These are phyloP conservation scores for Pseudochaenichthys georgianus DNA, from an alignment of 2,797 vertebrate genomes.

Conservation along the genomic window DNA sequence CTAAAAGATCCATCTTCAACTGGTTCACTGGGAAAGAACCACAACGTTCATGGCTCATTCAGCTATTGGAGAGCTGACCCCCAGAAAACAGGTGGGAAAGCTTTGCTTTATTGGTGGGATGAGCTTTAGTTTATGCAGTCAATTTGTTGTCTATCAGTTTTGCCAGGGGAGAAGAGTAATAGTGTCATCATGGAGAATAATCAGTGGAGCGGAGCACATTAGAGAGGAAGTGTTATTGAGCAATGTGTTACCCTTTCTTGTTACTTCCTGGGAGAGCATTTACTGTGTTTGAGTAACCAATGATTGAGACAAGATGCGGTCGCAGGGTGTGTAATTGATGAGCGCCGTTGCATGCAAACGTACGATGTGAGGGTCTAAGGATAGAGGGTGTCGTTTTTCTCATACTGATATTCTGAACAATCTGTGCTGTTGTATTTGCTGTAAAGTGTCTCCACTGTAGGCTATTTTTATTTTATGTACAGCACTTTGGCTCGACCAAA, in stretches of 20 bases:
- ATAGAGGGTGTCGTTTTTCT: no score
- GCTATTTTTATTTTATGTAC: no score
- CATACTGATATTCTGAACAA: no score
- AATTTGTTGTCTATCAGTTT: conserved; percentile 77
- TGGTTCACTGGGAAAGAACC: conserved; percentile 57
- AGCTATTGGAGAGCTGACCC: conserved; percentile 48
- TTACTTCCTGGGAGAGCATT: conserved; percentile 81
- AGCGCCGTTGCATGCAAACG: conserved; percentile 44
- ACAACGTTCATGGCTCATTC: conserved; percentile 65
- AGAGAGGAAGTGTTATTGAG: conserved; percentile 80
- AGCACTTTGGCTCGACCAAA: no score
- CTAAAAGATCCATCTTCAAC: conserved; percentile 68
- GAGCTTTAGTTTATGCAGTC: conserved; percentile 69
- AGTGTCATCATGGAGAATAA: conserved; percentile 78
- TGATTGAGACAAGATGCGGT: conserved; percentile 73
- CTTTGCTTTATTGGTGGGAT: conserved; percentile 41
- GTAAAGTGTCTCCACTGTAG: no score
- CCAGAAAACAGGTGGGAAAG: conserved; percentile 41
- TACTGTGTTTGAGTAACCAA: conserved; percentile 81
- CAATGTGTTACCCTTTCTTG: conserved; percentile 71
- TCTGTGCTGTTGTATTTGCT: no score
- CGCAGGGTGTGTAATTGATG: conserved; percentile 72
- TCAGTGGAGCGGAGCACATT: conserved; percentile 78
- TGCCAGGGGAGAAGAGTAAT: conserved; percentile 78
- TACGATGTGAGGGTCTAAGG: no score